Evolutionary conservation across 2,797 vertebrate genomes (phyloP).

Genomic region (Manis javanica): DNA sequence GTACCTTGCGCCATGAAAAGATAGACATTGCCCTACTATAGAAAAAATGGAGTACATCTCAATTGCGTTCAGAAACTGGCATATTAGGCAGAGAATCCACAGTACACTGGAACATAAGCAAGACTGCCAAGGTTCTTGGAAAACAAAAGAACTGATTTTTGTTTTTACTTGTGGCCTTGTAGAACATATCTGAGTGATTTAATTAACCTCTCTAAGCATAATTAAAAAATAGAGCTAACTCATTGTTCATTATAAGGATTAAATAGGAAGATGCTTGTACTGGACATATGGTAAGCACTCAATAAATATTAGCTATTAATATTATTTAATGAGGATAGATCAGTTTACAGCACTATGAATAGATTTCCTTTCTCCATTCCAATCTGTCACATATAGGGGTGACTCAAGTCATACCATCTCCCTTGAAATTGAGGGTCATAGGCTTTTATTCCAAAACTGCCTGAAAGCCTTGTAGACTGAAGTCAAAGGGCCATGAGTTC

Average conservation of each 20-base stretch:
- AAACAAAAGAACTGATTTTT: not conserved
- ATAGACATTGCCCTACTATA: not conserved
- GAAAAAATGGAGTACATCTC: not conserved
- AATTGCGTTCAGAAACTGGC: not conserved
- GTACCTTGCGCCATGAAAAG: not conserved
- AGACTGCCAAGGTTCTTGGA: not conserved
- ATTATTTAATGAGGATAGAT: not conserved
- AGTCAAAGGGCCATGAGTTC: not conserved
- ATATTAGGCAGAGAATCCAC: not conserved
- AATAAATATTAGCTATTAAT: not conserved
- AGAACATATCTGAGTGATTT: not conserved
- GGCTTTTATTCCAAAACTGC: not conserved
- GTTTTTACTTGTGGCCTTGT: not conserved
- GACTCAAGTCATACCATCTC: not conserved
- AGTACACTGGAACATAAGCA: not conserved
- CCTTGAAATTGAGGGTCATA: not conserved
- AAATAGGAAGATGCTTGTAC: not conserved
- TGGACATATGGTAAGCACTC: not conserved
- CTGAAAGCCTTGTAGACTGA: not conserved
- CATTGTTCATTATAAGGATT: not conserved
- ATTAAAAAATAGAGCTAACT: not conserved
- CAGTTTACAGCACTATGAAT: not conserved
- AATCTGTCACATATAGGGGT: not conserved
- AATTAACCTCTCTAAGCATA: constrained; percentile 6
- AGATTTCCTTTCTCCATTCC: not conserved